Conservation (phyloP, 2,113 vertebrate species). For the Acrocephalus arundinaceus region DNA sequence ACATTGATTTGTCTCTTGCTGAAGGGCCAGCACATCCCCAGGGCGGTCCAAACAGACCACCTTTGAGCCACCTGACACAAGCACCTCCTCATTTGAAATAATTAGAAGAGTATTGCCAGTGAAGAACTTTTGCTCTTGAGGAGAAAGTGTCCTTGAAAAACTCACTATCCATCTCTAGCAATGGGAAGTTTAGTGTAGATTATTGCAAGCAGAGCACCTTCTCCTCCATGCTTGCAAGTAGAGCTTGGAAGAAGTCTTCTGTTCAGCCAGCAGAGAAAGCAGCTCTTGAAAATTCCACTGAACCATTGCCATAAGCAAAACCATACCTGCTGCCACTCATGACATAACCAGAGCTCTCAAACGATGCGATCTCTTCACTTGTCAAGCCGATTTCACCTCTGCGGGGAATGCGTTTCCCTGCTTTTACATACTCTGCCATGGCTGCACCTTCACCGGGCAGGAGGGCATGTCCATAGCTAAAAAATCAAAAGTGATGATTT, state of each 20-base stretch:
- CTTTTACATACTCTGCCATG: constrained; percentile 97
- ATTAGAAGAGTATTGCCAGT: not conserved
- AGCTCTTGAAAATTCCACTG: not conserved
- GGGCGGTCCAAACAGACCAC: not conserved
- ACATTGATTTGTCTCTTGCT: not conserved
- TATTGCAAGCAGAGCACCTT: not conserved
- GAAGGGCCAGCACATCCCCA: not conserved
- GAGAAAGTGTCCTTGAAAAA: not conserved
- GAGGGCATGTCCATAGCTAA: constrained; percentile 93
- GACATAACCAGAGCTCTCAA: constrained; percentile 93
- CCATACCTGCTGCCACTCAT: constrained; percentile 98
- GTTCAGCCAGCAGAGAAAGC: not conserved
- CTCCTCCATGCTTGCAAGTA: not conserved
- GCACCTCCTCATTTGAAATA: not conserved
- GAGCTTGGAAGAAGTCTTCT: not conserved
- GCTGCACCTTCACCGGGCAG: constrained; percentile 96
- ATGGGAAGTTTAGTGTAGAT: not conserved
- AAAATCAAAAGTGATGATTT: not conserved
- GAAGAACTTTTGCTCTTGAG: not conserved
- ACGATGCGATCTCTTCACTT: constrained; percentile 93
- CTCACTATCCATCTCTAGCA: not conserved
- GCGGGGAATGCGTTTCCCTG: constrained; percentile 95
- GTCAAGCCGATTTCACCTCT: constrained; percentile 98
- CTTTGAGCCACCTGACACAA: not conserved
- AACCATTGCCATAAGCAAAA: not conserved